Conservation (phyloP, 2,888 invertebrate species). For the Euplexia lucipara region DNA sequence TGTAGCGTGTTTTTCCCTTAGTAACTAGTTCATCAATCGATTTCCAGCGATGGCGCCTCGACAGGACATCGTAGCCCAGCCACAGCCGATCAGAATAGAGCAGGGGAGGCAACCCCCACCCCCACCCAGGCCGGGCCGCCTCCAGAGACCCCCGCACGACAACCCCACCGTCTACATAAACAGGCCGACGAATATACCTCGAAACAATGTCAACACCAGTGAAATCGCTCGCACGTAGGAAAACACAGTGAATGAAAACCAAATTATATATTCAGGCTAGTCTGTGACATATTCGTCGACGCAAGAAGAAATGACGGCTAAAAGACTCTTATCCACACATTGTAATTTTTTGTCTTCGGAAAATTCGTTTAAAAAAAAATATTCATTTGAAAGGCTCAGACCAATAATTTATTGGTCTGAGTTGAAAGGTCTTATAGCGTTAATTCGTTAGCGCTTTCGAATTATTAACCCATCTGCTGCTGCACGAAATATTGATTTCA, state of each 20-base stretch:
- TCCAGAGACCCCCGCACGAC: slow-evolving; percentile 87
- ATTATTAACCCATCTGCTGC: background rate
- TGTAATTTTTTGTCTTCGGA: background rate
- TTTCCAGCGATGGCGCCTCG: slow-evolving; percentile 85
- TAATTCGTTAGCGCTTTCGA: slow-evolving; percentile 1
- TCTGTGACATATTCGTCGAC: slow-evolving; percentile 12
- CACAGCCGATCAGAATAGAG: slow-evolving; percentile 76
- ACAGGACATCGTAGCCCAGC: slow-evolving; percentile 79
- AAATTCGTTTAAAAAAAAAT: background rate
- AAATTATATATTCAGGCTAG: slow-evolving; percentile 35
- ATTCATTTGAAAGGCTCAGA: background rate
- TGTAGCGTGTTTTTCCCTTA: slow-evolving; percentile 23
- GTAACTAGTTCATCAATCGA: slow-evolving; percentile 54
- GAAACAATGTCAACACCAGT: slow-evolving; percentile 69
- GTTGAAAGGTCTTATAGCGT: too few relatives aligned
- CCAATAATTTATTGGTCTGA: too few relatives aligned
- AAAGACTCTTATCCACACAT: slow-evolving; percentile 31
- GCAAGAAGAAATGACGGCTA: background rate
- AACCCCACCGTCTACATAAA: slow-evolving; percentile 82
- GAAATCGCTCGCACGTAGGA: slow-evolving; percentile 61
- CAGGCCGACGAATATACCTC: slow-evolving; percentile 70
- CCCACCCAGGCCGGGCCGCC: slow-evolving; percentile 83
- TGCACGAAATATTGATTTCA: slow-evolving; percentile 13
- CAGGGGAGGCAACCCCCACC: slow-evolving; percentile 78
- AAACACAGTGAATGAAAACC: slow-evolving; percentile 47